These are phyloP conservation scores for Pyrochroa serraticornis DNA, from an alignment of 2,888 invertebrate species.

Conservation along the genomic window DNA sequence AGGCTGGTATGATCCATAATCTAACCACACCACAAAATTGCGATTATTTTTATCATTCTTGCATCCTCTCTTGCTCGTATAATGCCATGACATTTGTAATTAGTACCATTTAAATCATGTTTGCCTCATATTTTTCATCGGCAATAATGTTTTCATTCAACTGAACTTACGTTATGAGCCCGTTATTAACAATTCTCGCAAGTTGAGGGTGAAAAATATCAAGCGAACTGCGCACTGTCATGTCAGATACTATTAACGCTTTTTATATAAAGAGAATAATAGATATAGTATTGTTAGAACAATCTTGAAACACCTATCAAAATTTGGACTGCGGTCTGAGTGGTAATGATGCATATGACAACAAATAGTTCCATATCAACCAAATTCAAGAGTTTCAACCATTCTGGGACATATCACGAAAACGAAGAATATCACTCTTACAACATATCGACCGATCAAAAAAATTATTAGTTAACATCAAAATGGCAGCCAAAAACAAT, in stretches of 20 bases:
- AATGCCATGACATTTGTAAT: slow-evolving; percentile 23
- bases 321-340: neutral
- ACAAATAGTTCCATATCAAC: slow-evolving; percentile 16
- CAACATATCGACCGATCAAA: slow-evolving; percentile 27
- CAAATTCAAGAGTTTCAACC: slow-evolving; percentile 6
- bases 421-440: slow-evolving; percentile 30
- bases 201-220: slow-evolving; percentile 24
- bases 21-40: slow-evolving; percentile 16
- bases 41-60: slow-evolving; percentile 24
- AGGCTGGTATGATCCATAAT: slow-evolving; percentile 41
- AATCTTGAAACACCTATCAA: slow-evolving; percentile 27
- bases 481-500: slow-evolving; percentile 35
- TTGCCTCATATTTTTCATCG: slow-evolving; percentile 25
- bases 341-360: slow-evolving; percentile 29
- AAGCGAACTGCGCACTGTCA: slow-evolving; percentile 13
- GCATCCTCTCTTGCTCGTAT: slow-evolving; percentile 21
- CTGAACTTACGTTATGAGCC: slow-evolving; percentile 22
- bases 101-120: slow-evolving; percentile 21
- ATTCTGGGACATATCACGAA: slow-evolving; percentile 18
- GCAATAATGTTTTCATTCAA: slow-evolving; percentile 13
- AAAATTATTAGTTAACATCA: slow-evolving; percentile 20
- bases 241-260: slow-evolving; percentile 17
- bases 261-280: slow-evolving; percentile 23
- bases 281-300: slow-evolving; percentile 15
- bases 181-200: slow-evolving; percentile 10